These are phyloP conservation scores for Bradynema listronoti DNA, from an alignment of 1,140 invertebrate species.

Conservation along the genomic window DNA sequence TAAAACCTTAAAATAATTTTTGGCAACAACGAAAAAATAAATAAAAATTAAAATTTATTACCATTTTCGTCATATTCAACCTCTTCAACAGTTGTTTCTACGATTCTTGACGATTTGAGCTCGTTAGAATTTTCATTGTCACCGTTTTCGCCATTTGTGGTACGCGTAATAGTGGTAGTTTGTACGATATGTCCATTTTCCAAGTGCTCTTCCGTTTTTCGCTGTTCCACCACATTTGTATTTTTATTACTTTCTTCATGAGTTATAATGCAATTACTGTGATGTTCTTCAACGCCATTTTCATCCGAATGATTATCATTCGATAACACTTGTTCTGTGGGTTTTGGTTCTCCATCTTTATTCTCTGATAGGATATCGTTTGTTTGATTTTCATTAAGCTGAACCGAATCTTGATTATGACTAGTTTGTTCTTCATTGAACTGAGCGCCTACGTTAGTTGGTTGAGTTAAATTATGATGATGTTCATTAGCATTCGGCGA, in stretches of 20 bases:
- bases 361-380: not conserved
- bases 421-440: no score
- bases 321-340: not conserved
- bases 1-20: not conserved
- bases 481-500: not conserved
- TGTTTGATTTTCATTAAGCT: not conserved
- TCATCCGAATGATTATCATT: not conserved
- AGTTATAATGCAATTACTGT: not conserved
- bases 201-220: constrained; percentile 7
- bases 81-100: not conserved
- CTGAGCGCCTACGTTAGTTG: not conserved
- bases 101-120: not conserved
- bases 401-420: not conserved
- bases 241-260: not conserved
- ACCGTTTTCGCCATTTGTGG: no score
- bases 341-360: not conserved
- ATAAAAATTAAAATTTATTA: not conserved
- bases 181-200: constrained; percentile 5
- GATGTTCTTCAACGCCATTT: not conserved
- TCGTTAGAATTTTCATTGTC: not conserved
- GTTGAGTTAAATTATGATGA: not conserved
- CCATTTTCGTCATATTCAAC: constrained; percentile 12
- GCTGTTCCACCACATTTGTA: constrained; percentile 3
- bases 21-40: not conserved
- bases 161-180: no score